Evolutionary conservation across 2,888 invertebrate species (phyloP).

Genomic region (Boloria selene): DNA sequence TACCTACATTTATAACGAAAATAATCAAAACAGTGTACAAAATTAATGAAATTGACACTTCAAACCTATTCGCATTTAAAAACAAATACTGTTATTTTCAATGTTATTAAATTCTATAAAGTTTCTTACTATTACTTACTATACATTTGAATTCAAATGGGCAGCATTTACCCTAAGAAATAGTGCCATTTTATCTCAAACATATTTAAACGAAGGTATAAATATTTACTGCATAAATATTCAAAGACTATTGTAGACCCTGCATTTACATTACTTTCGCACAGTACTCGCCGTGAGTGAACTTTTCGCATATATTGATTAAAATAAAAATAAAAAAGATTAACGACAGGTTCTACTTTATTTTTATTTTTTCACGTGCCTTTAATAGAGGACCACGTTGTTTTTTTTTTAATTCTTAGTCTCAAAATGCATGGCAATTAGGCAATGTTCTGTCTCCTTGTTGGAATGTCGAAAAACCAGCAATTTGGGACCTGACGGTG

Average conservation of each 20-base stretch:
- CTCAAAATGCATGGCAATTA: conserved; percentile 39
- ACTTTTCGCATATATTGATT: conserved; percentile 18
- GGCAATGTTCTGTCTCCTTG: conserved; percentile 35
- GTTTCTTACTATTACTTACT: no score
- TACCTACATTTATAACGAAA: no score
- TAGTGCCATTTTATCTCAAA: not conserved
- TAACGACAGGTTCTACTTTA: not conserved
- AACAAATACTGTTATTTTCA: no score
- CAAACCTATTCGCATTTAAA: no score
- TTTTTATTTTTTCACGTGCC: conserved; percentile 1
- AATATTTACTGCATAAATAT: conserved; percentile 19
- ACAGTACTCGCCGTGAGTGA: conserved; percentile 2
- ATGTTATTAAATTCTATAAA: no score
- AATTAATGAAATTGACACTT: no score
- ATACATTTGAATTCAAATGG: no score
- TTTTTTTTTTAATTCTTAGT: conserved; percentile 26
- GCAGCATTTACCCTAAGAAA: not conserved
- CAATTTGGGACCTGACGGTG: conserved; percentile 39
- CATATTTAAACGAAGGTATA: conserved; percentile 1
- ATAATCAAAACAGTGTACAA: no score
- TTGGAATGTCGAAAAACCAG: conserved; percentile 37
- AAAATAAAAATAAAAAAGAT: conserved; percentile 21
- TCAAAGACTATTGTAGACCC: conserved; percentile 16
- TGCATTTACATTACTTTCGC: conserved; percentile 17
- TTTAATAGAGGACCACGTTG: conserved; percentile 16